phyloP scores from a whole-genome alignment of 2,113 vertebrate genomes.

The Pangasianodon hypophthalmus region DNA sequence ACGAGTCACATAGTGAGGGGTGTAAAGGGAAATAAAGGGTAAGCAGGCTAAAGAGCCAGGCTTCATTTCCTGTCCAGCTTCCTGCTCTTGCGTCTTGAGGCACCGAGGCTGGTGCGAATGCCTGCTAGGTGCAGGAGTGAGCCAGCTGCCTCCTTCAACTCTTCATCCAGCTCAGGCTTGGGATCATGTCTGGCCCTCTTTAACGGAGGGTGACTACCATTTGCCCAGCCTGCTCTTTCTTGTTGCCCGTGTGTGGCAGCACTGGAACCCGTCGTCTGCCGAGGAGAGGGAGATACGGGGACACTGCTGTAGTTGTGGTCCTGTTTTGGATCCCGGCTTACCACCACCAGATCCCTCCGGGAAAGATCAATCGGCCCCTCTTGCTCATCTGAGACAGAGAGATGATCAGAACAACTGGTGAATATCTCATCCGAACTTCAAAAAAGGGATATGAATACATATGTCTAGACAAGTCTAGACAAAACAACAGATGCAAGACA shows the following conservation, averaged over 20 bases:
- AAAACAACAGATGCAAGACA: constrained; percentile 32
- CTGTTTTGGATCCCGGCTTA: constrained; percentile 89
- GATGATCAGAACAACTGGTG: not conserved
- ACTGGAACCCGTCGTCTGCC: constrained; percentile 81
- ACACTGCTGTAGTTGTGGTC: constrained; percentile 98
- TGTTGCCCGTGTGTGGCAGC: constrained; percentile 86
- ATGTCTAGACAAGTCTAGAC: not conserved
- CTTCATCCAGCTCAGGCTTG: constrained; percentile 91
- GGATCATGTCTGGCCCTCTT: constrained; percentile 78
- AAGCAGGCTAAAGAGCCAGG: not conserved
- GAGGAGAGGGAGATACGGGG: constrained; percentile 78
- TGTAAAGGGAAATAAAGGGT: constrained; percentile 59
- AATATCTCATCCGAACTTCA: not conserved
- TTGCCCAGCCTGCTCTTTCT: constrained; percentile 74
- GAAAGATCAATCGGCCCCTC: constrained; percentile 79
- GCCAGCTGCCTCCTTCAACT: constrained; percentile 97
- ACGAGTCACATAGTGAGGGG: constrained; percentile 59
- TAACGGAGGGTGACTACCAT: constrained; percentile 61
- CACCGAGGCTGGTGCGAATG: constrained; percentile 87
- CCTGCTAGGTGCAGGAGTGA: constrained; percentile 96
- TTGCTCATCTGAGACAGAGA: constrained; percentile 66
- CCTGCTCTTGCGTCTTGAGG: constrained; percentile 80
- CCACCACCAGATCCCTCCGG: constrained; percentile 72
- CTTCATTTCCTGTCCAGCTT: constrained; percentile 88
- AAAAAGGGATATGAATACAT: not conserved